A percentile compares a stretch with the other conserved stretches of the same genome.
Conservation (phyloP, 1,140 invertebrate species). For the Pomacea maculata region DNA sequence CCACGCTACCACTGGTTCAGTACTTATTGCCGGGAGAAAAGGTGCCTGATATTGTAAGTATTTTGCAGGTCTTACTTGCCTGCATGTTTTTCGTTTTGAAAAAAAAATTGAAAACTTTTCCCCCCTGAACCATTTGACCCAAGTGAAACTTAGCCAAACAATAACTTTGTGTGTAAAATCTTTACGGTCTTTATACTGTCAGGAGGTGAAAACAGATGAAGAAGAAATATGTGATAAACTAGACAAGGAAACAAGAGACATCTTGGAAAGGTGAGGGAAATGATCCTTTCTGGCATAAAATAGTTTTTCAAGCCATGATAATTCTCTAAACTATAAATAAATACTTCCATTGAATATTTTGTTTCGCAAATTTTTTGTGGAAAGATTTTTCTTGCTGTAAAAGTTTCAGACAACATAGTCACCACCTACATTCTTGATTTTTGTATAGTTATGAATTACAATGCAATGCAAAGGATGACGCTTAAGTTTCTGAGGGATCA, state of each 20-base stretch:
- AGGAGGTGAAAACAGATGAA: slow-evolving; percentile 61
- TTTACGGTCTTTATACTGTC: slow-evolving; percentile 6
- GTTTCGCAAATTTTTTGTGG: no score
- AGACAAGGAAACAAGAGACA: slow-evolving; percentile 53
- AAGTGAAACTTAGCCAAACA: not conserved
- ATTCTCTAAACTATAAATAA: no score
- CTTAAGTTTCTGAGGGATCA: no score
- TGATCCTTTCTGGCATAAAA: not conserved
- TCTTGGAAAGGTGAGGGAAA: slow-evolving; percentile 53
- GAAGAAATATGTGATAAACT: slow-evolving; percentile 54
- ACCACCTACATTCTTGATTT: no score
- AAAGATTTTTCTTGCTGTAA: no score
- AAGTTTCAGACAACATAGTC: no score
- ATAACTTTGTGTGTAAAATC: not conserved
- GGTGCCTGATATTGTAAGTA: slow-evolving; percentile 59
- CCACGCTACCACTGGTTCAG: slow-evolving; percentile 43
- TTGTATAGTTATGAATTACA: no score
- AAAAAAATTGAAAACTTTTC: not conserved
- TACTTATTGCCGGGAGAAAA: slow-evolving; percentile 71
- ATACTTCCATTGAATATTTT: no score
- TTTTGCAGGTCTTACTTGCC: slow-evolving; percentile 61
- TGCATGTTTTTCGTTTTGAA: no score
- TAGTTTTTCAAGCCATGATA: no score
- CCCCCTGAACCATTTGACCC: not conserved
- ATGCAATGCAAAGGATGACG: no score